A percentile compares a stretch with the other conserved stretches of the same genome.
Conservation (phyloP, 2,797 vertebrate genomes). For the Onychomys leucogaster region DNA sequence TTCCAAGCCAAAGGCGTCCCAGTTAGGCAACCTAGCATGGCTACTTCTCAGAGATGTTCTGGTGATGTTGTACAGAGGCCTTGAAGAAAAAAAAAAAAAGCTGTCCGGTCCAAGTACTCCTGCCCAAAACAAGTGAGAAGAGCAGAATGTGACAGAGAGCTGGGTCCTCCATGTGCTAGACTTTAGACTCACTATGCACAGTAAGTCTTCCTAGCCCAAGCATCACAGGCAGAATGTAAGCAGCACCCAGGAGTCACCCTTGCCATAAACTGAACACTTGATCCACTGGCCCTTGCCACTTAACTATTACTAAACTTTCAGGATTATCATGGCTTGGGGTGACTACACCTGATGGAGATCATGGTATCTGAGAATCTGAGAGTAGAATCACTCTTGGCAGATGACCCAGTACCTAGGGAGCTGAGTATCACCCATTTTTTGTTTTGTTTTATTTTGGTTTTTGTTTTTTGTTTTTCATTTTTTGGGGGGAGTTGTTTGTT, state of each 20-base stretch:
- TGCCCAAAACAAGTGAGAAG: background rate
- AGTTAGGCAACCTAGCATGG: background rate
- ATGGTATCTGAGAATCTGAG: background rate
- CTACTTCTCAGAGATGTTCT: background rate
- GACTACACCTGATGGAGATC: background rate
- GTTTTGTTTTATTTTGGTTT: too few relatives aligned
- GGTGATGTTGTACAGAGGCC: background rate
- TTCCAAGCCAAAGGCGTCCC: background rate
- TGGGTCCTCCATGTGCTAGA: background rate
- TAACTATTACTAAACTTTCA: background rate
- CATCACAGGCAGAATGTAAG: background rate
- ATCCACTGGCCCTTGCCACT: background rate
- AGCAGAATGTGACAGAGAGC: background rate
- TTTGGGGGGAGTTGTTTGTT: too few relatives aligned
- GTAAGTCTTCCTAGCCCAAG: background rate
- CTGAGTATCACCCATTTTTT: background rate
- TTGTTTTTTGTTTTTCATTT: too few relatives aligned
- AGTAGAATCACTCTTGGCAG: background rate
- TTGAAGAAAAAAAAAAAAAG: background rate
- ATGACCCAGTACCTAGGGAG: background rate
- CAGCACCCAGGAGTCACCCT: background rate
- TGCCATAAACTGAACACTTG: background rate
- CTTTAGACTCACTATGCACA: background rate
- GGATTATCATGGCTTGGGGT: background rate
- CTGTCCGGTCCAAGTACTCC: background rate